These are phyloP conservation scores for Drosophila niveifrons DNA, from an alignment of 2,888 invertebrate genomes.

Conservation along the genomic window DNA sequence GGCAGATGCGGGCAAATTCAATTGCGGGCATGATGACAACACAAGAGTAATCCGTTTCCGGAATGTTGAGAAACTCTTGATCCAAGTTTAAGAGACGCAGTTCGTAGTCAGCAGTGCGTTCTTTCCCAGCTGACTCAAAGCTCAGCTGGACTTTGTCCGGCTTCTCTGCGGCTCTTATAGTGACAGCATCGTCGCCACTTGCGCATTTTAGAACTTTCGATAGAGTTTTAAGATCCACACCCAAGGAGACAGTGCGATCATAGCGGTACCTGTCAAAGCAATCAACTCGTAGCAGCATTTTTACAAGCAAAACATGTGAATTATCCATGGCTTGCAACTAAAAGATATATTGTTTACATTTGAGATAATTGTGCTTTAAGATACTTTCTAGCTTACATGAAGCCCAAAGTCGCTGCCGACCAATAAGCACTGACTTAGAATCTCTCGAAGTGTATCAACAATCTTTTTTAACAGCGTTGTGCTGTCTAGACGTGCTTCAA, in stretches of 20 bases:
- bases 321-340: slow-evolving; percentile 97
- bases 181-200: slow-evolving; percentile 97
- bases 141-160: slow-evolving; percentile 92
- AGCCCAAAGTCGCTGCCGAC: slow-evolving; percentile 97
- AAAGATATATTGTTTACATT: background rate
- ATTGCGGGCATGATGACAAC: slow-evolving; percentile 96
- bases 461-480: slow-evolving; percentile 97
- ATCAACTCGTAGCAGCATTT: slow-evolving; percentile 94
- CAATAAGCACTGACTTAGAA: slow-evolving; percentile 98
- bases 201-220: slow-evolving; percentile 98
- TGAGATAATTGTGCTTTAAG: background rate
- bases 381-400: slow-evolving; percentile 85
- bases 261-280: slow-evolving; percentile 99
- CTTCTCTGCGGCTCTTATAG: slow-evolving; percentile 97
- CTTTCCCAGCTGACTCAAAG: slow-evolving; percentile 97
- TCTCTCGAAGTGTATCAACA: slow-evolving; percentile 98
- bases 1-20: slow-evolving; percentile 98
- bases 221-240: slow-evolving; percentile 97
- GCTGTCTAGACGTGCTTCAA: slow-evolving; percentile 92
- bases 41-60: slow-evolving; percentile 99
- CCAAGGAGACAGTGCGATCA: slow-evolving; percentile 98
- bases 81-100: slow-evolving; percentile 99
- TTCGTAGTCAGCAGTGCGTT: slow-evolving; percentile 97
- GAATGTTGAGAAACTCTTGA: slow-evolving; percentile 98
- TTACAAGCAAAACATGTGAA: slow-evolving; percentile 98